These are phyloP conservation scores for Drosophila kanapiae DNA, from an alignment of 1,140 invertebrate genomes.

Conservation along the genomic window DNA sequence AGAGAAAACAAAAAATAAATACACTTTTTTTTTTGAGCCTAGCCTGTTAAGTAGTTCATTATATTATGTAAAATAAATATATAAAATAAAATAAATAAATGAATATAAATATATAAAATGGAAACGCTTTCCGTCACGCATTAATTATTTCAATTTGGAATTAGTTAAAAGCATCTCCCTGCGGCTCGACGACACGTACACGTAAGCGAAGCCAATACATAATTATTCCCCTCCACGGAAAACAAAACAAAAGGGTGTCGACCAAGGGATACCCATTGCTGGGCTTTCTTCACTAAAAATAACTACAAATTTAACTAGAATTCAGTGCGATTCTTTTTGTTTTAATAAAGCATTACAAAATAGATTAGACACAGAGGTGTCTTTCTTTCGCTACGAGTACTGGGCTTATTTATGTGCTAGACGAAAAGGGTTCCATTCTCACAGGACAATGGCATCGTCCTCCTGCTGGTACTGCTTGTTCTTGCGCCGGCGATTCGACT, in stretches of 20 bases:
- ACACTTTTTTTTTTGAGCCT: conserved; percentile 68
- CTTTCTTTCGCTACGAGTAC: not conserved
- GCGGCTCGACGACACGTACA: not conserved
- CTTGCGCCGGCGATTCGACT: conserved; percentile 89
- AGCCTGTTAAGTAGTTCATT: conserved; percentile 78
- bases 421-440: not conserved
- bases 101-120: conserved; percentile 70
- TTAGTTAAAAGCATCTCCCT: conserved; percentile 2
- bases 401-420: not conserved
- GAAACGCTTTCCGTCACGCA: conserved; percentile 10
- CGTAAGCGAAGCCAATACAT: conserved; percentile 13
- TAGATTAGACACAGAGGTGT: not conserved
- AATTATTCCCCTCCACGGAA: not conserved
- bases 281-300: not conserved
- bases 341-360: not conserved
- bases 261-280: not conserved
- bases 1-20: conserved; percentile 37
- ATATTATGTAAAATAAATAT: conserved; percentile 78
- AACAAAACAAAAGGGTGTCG: not conserved
- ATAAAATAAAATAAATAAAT: conserved; percentile 77
- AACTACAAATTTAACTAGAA: not conserved
- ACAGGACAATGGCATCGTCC: conserved; percentile 66
- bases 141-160: conserved; percentile 6
- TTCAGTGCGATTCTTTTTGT: not conserved
- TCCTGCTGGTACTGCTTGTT: conserved; percentile 88